Conservation (phyloP, 2,113 vertebrate species). For the Sarotherodon lohbergeri region DNA sequence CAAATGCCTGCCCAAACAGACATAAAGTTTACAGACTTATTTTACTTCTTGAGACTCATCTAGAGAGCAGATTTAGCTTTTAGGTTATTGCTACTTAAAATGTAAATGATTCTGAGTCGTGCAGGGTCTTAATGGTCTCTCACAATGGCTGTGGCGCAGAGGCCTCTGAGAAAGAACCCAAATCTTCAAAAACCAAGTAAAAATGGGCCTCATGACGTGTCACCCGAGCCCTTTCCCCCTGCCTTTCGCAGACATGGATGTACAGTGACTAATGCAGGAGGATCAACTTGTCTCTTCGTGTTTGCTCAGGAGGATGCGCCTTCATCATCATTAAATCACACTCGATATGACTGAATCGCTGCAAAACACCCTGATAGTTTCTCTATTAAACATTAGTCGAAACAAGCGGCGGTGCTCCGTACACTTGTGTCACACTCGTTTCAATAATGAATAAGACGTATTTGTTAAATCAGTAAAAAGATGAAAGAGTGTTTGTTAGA, state of each 20-base stretch:
- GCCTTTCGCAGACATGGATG: slow-evolving; percentile 15
- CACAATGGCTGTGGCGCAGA: background rate
- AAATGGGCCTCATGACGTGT: slow-evolving; percentile 13
- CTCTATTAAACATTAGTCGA: background rate
- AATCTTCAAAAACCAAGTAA: slow-evolving; percentile 39
- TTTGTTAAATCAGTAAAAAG: slow-evolving; percentile 31
- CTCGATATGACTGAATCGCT: background rate
- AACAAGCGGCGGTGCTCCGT: background rate
- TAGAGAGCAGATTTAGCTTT: background rate
- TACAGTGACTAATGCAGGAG: slow-evolving; percentile 44
- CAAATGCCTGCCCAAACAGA: background rate
- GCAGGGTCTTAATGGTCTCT: slow-evolving; percentile 20
- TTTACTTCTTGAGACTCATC: slow-evolving; percentile 2
- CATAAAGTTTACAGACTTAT: background rate
- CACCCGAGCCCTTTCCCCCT: background rate
- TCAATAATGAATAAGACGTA: slow-evolving; percentile 33
- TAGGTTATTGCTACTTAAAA: slow-evolving; percentile 51
- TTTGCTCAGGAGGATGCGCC: slow-evolving; percentile 15
- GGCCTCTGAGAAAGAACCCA: slow-evolving; percentile 1
- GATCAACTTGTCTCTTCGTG: slow-evolving; percentile 39
- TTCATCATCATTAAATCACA: slow-evolving; percentile 35
- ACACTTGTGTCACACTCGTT: slow-evolving; percentile 5
- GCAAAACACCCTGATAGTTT: background rate
- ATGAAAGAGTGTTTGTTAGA: slow-evolving; percentile 49
- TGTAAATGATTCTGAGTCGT: slow-evolving; percentile 43